Conservation (phyloP, 64 coral and sea anemone genomes). For the Montipora efflorescens region DNA sequence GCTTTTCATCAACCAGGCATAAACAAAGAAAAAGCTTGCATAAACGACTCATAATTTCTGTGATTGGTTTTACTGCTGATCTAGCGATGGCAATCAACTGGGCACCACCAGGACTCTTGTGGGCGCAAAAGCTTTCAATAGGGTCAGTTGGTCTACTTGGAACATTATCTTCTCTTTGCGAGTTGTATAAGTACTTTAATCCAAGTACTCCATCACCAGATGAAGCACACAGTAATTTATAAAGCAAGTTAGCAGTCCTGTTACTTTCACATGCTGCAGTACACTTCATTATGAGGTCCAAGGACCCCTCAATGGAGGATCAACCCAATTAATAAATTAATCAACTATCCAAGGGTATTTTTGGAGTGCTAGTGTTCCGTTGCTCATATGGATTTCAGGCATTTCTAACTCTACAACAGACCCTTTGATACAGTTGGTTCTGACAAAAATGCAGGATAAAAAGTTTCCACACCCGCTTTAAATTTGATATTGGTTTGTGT, state of each 20-base stretch:
- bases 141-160: conserved; percentile 72
- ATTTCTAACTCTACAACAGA: no score
- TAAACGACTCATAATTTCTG: conserved; percentile 57
- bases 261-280: no score
- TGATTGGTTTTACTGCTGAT: conserved; percentile 78
- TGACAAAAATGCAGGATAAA: no score
- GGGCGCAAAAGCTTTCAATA: conserved; percentile 65
- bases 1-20: conserved; percentile 26
- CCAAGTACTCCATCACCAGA: conserved; percentile 9
- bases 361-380: no score
- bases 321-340: no score
- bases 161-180: conserved; percentile 75
- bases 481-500: no score
- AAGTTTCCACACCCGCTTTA: no score
- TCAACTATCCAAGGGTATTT: no score
- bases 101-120: conserved; percentile 74
- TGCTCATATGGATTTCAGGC: no score
- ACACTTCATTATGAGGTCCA: no score
- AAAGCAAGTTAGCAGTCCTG: background rate
- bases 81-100: conserved; percentile 75
- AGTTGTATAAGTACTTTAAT: conserved; percentile 87
- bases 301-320: no score
- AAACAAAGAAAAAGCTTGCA: conserved; percentile 31
- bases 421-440: no score
- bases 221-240: conserved; percentile 17